Conservation (phyloP, 2,888 invertebrate genomes). For the Parthenolecanium corni region DNA sequence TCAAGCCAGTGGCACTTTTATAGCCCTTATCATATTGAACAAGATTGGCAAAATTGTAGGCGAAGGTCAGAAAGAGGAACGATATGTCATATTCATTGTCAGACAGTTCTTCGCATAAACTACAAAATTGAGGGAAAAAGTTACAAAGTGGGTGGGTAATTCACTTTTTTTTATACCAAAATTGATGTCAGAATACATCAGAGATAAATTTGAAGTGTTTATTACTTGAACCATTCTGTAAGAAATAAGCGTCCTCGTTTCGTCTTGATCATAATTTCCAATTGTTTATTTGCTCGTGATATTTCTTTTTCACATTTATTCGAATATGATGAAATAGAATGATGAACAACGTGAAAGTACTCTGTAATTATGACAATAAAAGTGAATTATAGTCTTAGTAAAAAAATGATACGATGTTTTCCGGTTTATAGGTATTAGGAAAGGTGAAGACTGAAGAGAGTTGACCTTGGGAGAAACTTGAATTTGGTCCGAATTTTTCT, state of each 20-base stretch:
- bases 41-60: neutral
- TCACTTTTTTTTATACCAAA: no score
- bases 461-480: no score
- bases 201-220: neutral
- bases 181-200: no score
- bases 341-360: slow-evolving; percentile 6
- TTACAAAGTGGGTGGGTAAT: no score
- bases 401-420: neutral
- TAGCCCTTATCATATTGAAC: neutral
- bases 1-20: neutral
- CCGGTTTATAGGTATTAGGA: no score
- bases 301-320: neutral
- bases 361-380: neutral
- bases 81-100: neutral
- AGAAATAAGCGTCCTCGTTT: neutral
- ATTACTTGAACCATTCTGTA: neutral
- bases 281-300: neutral
- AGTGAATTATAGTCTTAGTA: neutral
- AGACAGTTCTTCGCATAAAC: neutral
- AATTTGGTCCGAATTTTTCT: no score
- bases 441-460: no score
- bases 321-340: neutral
- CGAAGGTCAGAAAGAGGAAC: neutral
- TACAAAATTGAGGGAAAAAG: no score
- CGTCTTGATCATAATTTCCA: neutral